Base-by-base conservation (phyloP, 2,888 invertebrate species). In the Dicranocentrus wangi region DNA sequence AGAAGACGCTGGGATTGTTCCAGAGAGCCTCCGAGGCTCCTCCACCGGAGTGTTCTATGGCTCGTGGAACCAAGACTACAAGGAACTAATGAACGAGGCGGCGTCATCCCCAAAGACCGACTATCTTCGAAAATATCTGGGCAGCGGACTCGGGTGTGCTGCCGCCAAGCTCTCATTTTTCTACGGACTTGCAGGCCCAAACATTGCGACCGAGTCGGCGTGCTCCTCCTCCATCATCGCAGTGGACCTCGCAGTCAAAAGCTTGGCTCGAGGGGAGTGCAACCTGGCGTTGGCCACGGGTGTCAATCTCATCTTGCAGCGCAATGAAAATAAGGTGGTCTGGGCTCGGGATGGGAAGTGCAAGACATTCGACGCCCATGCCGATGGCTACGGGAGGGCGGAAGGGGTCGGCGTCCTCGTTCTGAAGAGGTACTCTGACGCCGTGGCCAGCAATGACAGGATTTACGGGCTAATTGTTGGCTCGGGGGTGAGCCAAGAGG, bases 201-300 rank as follows among this genome's bases (percentile, higher is more conserved):
- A 70, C 53, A 61, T 84, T 51, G 77, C 75, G 0, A 71, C 75
- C 1, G 79, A 53, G 19, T 5, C 23, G 8, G 84, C 82, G 1
- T 84, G 84, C 66, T 80, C 79, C 1, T 82, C 84, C 2, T 73
- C 83, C n/a, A 75, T 84, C 17, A 76, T 75, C 3, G 79, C 76
- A 15, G 51, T 84, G 0, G 68, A 84, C 60, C 39, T 80, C 61
- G 84, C 83, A 0, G 68, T 76, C 28, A 71, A 79, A 61, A 75
- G 72, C 47, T 68, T 84, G 2, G 55, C 69, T 13, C 42, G 7
- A 17, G 72, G 76, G 7, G 82, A 81, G 7, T 76, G 61, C 1
- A 58, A n/a, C n/a, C 10, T 82, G 0, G 83, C 83, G 0, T 7
- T 84, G 1, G 84, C 75, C 2, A 60, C 73, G 2, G 84, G 84